Base-by-base conservation (phyloP, 30 jellyfish, hydroid and myxozoan species). In the Aurelia aurita region DNA sequence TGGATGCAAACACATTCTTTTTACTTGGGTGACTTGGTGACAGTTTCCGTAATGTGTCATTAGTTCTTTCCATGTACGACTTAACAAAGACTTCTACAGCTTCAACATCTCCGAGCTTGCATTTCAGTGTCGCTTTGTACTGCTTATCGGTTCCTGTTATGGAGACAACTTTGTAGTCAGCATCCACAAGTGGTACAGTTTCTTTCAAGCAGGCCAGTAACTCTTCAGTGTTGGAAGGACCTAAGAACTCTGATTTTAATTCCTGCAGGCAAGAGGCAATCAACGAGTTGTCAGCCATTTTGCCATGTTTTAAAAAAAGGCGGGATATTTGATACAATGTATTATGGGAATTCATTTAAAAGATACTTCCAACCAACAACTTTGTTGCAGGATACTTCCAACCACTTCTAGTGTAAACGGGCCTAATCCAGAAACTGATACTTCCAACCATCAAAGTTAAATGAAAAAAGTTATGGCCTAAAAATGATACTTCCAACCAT, bases 91-190 rank as follows among this genome's bases (percentile, higher is more conserved):
- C 13, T 53, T 53, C 64, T 53, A 53, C 64, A 53, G 64, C 64
- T 20, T 53, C 4, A 20, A 53, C 64, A 53, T 53, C 64, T 53
- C 25, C 25, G 20, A 53, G 25, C 64, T 53, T 53, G 64, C 64
- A 53, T 53, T 16, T 53, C 64, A 53, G 64, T 53, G 64, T 53
- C 25, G 64, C 64, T 53, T 53, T 20, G 64, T 53, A 53, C 25
- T 53, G 23, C 7, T 53, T 6, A 6, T 53, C 63, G 59, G 59
- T 47, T 16, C 59, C 59, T 8, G 59, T 47, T 47, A 47, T 47
- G 14, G 59, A 47, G 59, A 47, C 16, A 47, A 47, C 59, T 47
- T 47, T 47, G 10, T 47, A 47, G 10, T 47, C 59, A 47, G 10
- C 59, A 47, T 47, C 59, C 16, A 16, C 10, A 47, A 47, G 59